Percentiles rank a stretch among this genome's conserved stretches.
These are phyloP conservation scores for Camarhynchus parvulus DNA, from an alignment of 2,113 vertebrate genomes.

Conservation along the genomic window DNA sequence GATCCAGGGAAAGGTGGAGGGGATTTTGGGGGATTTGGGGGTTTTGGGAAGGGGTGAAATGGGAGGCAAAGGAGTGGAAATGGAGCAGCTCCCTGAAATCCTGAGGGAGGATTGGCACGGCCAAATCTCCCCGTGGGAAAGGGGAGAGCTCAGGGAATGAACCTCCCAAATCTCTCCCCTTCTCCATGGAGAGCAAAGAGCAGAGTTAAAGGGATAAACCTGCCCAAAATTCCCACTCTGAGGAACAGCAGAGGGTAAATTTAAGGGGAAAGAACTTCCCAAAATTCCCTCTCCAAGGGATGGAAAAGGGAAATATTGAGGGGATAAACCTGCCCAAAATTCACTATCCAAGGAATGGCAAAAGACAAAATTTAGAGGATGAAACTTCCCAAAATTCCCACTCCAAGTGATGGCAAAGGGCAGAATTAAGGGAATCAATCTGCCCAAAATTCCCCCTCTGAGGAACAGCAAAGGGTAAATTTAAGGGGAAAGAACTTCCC, in stretches of 20 bases:
- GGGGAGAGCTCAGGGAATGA: not conserved
- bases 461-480: too few relatives aligned
- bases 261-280: accelerated
- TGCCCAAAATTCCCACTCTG: not conserved
- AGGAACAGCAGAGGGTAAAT: not conserved
- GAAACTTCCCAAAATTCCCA: too few relatives aligned
- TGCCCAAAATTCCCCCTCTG: too few relatives aligned
- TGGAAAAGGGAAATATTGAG: too few relatives aligned
- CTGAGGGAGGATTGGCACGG: not conserved
- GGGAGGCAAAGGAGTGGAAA: not conserved
- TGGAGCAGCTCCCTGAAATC: accelerated
- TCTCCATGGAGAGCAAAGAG: not conserved
- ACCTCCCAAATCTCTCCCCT: not conserved
- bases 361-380: too few relatives aligned
- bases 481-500: too few relatives aligned
- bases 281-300: not conserved
- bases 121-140: not conserved
- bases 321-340: too few relatives aligned
- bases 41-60: not conserved
- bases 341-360: too few relatives aligned
- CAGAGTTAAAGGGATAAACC: accelerated
- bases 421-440: too few relatives aligned
- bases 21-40: not conserved
- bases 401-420: too few relatives aligned
- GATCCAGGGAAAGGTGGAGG: not conserved